These are phyloP conservation scores for Sebastes dallii DNA, from an alignment of 2,797 vertebrate genomes.

Conservation along the genomic window DNA sequence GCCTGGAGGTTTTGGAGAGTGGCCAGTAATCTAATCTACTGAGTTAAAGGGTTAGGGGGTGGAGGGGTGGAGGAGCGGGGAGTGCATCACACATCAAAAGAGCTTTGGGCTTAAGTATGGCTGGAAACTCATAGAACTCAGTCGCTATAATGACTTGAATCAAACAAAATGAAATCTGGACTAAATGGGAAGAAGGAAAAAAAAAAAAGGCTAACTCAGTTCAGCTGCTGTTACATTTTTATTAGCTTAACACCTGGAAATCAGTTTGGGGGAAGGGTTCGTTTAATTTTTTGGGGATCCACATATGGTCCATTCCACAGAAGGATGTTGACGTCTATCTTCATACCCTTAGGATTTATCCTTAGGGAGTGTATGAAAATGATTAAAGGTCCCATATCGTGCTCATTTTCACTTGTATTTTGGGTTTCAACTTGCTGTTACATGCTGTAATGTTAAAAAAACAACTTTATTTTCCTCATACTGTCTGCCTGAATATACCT, in stretches of 20 bases:
- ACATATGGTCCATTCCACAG: background rate
- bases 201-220: background rate
- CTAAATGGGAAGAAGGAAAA: background rate
- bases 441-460: no score
- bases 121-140: background rate
- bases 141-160: background rate
- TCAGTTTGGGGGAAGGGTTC: background rate
- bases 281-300: background rate
- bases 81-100: background rate
- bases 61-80: background rate
- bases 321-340: background rate
- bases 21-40: conserved; percentile 67
- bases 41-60: background rate
- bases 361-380: background rate
- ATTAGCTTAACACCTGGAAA: background rate
- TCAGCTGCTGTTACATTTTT: background rate
- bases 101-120: conserved; percentile 17
- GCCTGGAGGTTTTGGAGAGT: conserved; percentile 61
- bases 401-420: no score
- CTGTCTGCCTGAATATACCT: no score
- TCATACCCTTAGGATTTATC: background rate
- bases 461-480: no score
- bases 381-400: background rate
- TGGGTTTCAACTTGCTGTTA: no score
- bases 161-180: background rate